These are phyloP conservation scores for Drosophila sechellia DNA, from an alignment of 1,140 invertebrate species.

Conservation along the genomic window DNA sequence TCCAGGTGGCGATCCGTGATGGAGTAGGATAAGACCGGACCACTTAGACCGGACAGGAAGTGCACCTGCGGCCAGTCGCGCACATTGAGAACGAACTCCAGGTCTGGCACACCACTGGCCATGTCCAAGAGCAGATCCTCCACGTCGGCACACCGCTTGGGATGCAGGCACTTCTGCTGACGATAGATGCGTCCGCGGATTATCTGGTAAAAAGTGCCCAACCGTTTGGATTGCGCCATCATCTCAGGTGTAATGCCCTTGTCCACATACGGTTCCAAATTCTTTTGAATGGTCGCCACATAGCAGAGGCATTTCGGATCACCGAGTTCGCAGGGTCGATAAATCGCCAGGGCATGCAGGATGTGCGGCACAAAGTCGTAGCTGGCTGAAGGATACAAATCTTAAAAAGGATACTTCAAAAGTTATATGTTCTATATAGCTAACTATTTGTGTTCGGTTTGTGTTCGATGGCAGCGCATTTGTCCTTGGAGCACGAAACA, in stretches of 20 bases:
- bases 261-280: not conserved
- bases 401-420: too few relatives aligned
- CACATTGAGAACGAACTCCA: not conserved
- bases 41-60: not conserved
- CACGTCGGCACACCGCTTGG: not conserved
- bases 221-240: not conserved
- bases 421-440: too few relatives aligned
- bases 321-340: not conserved
- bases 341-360: not conserved
- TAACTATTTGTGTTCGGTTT: not conserved
- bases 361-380: not conserved
- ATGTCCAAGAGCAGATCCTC: not conserved
- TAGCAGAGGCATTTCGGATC: not conserved
- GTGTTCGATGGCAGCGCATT: not conserved
- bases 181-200: not conserved
- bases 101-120: not conserved
- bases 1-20: not conserved
- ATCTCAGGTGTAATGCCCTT: not conserved
- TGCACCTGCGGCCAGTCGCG: not conserved
- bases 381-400: not conserved
- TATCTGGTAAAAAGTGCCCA: not conserved
- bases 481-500: not conserved
- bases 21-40: not conserved
- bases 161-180: not conserved
- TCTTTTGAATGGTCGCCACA: not conserved